Evolutionary conservation across 2,113 vertebrate species (phyloP).

Genomic region (Pleuronectes platessa): DNA sequence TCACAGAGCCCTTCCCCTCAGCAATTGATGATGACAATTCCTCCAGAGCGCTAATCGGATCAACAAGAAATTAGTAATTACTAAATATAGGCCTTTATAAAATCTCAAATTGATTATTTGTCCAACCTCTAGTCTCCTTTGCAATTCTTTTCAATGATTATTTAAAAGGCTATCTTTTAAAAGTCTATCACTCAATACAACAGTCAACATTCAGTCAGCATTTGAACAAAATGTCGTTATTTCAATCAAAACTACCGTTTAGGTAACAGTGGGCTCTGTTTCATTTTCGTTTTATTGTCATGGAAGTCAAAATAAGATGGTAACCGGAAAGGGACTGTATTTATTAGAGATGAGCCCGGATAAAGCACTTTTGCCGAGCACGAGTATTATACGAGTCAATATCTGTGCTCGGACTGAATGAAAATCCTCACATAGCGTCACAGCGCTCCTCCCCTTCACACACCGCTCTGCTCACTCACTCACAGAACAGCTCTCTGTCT

Average conservation of each 20-base stretch:
- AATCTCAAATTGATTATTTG: slow-evolving; percentile 78
- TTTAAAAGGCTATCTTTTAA: slow-evolving; percentile 44
- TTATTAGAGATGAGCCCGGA: no score
- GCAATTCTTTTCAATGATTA: slow-evolving; percentile 54
- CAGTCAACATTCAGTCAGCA: slow-evolving; percentile 22
- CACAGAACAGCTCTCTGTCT: no score
- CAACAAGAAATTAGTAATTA: slow-evolving; percentile 78
- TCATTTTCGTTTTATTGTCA: neutral
- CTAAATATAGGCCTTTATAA: slow-evolving; percentile 71
- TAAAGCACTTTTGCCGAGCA: no score
- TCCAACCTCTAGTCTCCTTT: slow-evolving; percentile 62
- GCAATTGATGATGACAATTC: slow-evolving; percentile 78
- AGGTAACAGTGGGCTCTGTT: neutral
- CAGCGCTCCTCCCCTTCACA: no score
- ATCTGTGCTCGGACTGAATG: no score
- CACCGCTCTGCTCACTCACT: no score
- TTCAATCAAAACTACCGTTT: neutral
- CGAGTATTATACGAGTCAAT: no score
- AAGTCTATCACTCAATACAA: slow-evolving; percentile 57
- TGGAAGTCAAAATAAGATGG: neutral
- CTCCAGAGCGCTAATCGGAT: slow-evolving; percentile 71
- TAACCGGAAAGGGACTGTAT: no score
- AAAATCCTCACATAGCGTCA: no score
- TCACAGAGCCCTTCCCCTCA: slow-evolving; percentile 33
- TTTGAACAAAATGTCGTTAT: slow-evolving; percentile 20